Conservation (phyloP, 2,113 vertebrate genomes). For the Chaetorhynchus papuensis region DNA sequence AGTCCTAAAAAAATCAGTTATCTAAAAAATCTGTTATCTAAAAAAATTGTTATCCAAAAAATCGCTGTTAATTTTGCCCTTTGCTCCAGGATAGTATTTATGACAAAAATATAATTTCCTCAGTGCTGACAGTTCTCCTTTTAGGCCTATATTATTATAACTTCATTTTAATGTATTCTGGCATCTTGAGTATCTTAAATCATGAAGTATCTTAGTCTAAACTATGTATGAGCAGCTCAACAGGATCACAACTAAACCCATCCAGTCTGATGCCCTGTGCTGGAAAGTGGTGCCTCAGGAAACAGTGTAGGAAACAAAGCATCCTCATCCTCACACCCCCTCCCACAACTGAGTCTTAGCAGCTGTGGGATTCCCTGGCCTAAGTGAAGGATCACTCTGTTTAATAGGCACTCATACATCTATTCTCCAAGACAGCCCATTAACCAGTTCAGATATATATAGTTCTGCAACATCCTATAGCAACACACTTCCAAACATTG, state of each 20-base stretch:
- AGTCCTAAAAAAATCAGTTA: not conserved
- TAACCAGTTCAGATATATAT: not conserved
- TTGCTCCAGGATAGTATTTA: not conserved
- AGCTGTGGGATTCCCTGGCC: not conserved
- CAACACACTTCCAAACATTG: not conserved
- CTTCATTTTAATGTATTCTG: not conserved
- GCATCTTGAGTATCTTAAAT: not conserved
- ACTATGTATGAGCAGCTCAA: not conserved
- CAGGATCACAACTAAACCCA: not conserved
- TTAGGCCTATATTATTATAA: not conserved
- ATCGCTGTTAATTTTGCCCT: not conserved
- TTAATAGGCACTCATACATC: not conserved
- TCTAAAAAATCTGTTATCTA: not conserved
- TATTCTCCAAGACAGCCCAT: not conserved
- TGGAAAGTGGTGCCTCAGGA: not conserved
- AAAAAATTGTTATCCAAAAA: not conserved
- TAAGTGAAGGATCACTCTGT: not conserved
- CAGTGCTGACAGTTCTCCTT: not conserved
- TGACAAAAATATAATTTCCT: not conserved
- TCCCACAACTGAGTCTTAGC: not conserved
- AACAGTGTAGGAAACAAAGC: not conserved
- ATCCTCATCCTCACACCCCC: not conserved
- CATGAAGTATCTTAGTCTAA: not conserved
- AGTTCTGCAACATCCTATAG: not conserved
- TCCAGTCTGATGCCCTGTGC: not conserved